Evolutionary conservation across 2,888 invertebrate genomes (phyloP).

Genomic region (Thalpophila matura): DNA sequence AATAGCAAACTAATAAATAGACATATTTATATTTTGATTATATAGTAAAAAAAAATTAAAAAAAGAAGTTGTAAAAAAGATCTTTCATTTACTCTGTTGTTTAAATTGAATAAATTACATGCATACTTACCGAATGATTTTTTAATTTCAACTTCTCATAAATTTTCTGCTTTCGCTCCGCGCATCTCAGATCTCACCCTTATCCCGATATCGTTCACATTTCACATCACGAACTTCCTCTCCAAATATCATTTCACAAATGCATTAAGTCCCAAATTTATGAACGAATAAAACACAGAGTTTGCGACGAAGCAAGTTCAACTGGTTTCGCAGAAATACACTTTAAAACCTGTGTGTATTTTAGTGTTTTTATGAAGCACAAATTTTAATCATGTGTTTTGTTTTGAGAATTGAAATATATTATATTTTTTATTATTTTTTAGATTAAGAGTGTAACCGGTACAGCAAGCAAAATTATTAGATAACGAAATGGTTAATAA

Average conservation of each 20-base stretch:
- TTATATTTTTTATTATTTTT: neutral
- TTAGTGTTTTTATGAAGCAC: slow-evolving; percentile 39
- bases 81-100: neutral
- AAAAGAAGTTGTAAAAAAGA: too few relatives aligned
- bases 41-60: too few relatives aligned
- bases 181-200: slow-evolving; percentile 6
- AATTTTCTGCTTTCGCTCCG: slow-evolving; percentile 3
- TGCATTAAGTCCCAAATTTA: slow-evolving; percentile 77
- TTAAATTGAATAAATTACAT: too few relatives aligned
- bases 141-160: too few relatives aligned
- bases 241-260: slow-evolving; percentile 71
- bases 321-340: slow-evolving; percentile 58
- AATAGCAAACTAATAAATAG: too few relatives aligned
- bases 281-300: slow-evolving; percentile 69
- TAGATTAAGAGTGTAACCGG: too few relatives aligned
- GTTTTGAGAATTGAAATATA: slow-evolving; percentile 19
- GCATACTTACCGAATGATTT: too few relatives aligned
- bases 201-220: slow-evolving; percentile 49
- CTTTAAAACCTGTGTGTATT: slow-evolving; percentile 33
- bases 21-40: too few relatives aligned
- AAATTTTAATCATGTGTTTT: slow-evolving; percentile 43
- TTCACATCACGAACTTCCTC: slow-evolving; percentile 60
- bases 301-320: slow-evolving; percentile 41
- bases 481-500: too few relatives aligned
- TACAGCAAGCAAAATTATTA: too few relatives aligned